Evolutionary conservation across 2,888 invertebrate genomes (phyloP).

Genomic region (Oxycera nigricornis): DNA sequence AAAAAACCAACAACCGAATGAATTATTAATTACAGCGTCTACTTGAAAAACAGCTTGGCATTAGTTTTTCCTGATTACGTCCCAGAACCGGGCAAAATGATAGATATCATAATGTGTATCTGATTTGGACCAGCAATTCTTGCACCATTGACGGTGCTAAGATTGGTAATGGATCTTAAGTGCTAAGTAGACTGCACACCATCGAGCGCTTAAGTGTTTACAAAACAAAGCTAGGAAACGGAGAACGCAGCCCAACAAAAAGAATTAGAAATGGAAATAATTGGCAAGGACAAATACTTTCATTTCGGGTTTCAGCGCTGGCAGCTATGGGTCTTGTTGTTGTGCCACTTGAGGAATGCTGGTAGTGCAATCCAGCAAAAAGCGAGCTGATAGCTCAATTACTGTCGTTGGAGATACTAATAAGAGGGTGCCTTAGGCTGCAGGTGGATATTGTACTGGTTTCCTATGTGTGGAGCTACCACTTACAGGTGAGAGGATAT

Average conservation of each 20-base stretch:
- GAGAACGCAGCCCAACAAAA: neutral
- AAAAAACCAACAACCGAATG: neutral
- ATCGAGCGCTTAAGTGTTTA: neutral
- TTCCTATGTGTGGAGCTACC: neutral
- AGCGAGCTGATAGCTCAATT: neutral
- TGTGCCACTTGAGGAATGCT: neutral
- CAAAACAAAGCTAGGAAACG: neutral
- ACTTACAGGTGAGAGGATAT: neutral
- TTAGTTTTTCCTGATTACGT: neutral
- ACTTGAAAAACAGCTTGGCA: neutral
- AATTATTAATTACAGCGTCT: neutral
- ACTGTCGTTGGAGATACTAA: neutral
- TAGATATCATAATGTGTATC: neutral
- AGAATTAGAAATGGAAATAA: conserved; percentile 1
- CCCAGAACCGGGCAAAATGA: neutral
- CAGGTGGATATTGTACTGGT: neutral
- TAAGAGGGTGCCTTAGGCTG: neutral
- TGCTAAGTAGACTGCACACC: neutral
- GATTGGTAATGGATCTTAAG: neutral
- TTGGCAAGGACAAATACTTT: conserved; percentile 36
- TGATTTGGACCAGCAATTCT: neutral
- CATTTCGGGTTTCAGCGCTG: neutral
- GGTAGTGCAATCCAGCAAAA: neutral
- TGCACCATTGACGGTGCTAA: no score
- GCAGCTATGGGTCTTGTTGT: neutral